Conservation (phyloP, 2,797 vertebrate species). For the Dromococcyx pavoninus region DNA sequence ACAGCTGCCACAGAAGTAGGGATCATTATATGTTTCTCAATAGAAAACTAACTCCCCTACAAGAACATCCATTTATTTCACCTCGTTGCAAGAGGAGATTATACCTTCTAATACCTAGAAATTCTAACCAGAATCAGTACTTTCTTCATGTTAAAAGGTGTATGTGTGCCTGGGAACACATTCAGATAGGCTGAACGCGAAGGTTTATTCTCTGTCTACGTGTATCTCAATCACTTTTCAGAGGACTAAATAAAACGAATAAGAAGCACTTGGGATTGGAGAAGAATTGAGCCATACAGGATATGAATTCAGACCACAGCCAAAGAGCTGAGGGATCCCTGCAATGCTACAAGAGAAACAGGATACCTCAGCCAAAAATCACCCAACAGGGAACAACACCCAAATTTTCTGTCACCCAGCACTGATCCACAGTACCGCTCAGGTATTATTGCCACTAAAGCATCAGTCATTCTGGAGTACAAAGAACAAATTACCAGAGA, state of each 20-base stretch:
- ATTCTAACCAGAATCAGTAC: neutral
- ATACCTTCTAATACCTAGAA: neutral
- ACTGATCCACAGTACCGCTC: neutral
- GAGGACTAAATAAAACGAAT: neutral
- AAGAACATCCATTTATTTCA: slow-evolving; percentile 28
- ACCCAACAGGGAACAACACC: neutral
- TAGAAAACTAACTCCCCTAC: neutral
- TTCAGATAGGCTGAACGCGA: neutral
- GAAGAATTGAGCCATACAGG: neutral
- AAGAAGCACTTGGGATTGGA: neutral
- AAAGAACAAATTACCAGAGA: neutral
- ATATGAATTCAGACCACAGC: neutral
- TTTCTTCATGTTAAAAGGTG: neutral
- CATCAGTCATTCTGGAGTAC: neutral
- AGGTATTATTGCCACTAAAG: neutral
- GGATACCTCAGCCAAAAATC: neutral
- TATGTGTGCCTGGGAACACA: neutral
- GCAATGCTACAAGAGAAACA: neutral
- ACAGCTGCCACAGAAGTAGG: neutral
- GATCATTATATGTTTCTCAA: neutral
- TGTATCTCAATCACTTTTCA: neutral
- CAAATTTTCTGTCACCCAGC: neutral
- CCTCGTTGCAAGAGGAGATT: neutral
- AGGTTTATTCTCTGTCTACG: neutral
- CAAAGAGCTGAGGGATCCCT: neutral